These are phyloP conservation scores for Atta colombica DNA, from an alignment of 1,140 invertebrate species.

Conservation along the genomic window DNA sequence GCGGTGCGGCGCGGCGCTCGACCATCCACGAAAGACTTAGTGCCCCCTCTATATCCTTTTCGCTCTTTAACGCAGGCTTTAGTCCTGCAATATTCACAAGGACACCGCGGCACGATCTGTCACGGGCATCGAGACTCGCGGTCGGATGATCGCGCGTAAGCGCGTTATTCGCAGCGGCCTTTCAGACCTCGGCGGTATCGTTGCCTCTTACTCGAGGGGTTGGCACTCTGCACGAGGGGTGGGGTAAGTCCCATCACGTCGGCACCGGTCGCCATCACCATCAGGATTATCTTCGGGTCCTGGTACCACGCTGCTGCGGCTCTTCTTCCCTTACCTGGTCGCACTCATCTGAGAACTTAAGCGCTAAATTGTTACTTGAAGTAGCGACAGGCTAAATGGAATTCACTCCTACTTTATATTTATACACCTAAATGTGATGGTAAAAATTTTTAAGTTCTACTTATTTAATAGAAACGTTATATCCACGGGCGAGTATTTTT, in stretches of 20 bases:
- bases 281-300: conserved; percentile 66
- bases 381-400: conserved; percentile 23
- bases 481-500: not conserved
- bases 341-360: conserved; percentile 22
- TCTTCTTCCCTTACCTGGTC: conserved; percentile 65
- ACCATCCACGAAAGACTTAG: conserved; percentile 67
- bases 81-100: conserved; percentile 67
- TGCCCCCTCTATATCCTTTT: conserved; percentile 35
- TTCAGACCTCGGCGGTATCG: conserved; percentile 79
- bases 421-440: not conserved
- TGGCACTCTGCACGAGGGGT: conserved; percentile 39
- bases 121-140: conserved; percentile 80
- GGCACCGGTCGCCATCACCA: conserved; percentile 50
- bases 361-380: conserved; percentile 34
- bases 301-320: conserved; percentile 15
- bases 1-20: conserved; percentile 19
- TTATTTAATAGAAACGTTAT: conserved; percentile 1
- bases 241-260: conserved; percentile 70
- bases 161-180: conserved; percentile 85
- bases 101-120: conserved; percentile 73
- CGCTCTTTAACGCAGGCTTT: conserved; percentile 70
- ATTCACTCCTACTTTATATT: not conserved
- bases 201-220: conserved; percentile 77
- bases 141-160: conserved; percentile 85
- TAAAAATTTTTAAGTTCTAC: not conserved